A percentile compares a stretch with the other conserved stretches of the same genome.
These are phyloP conservation scores for Eupeodes latifasciatus DNA, from an alignment of 2,888 invertebrate species.

Conservation along the genomic window DNA sequence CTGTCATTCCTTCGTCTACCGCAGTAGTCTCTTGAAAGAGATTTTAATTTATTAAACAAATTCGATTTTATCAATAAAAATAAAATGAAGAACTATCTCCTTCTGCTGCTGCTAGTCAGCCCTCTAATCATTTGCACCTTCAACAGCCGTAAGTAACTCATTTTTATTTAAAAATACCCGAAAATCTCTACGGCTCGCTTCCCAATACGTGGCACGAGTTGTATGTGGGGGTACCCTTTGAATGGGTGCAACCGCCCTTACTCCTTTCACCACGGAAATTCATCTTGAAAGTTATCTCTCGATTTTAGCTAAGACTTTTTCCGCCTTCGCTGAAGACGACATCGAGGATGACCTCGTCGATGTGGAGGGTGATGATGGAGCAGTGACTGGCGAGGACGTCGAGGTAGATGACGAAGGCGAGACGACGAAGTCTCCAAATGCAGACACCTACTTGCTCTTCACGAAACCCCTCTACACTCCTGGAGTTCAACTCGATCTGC, in stretches of 20 bases:
- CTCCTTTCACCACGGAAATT: neutral
- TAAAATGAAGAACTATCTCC: slow-evolving; percentile 88
- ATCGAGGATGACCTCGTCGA: slow-evolving; percentile 90
- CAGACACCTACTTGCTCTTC: slow-evolving; percentile 95
- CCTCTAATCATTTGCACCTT: slow-evolving; percentile 90
- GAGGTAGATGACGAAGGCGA: slow-evolving; percentile 86
- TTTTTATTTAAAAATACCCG: slow-evolving; percentile 67
- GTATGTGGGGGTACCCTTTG: slow-evolving; percentile 22
- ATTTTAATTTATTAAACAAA: slow-evolving; percentile 58
- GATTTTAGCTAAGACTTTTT: slow-evolving; percentile 84
- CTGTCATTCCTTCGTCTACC: slow-evolving; percentile 59
- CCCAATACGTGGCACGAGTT: slow-evolving; percentile 71
- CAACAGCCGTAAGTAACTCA: slow-evolving; percentile 88
- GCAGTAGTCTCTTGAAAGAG: slow-evolving; percentile 46
- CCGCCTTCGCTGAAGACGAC: slow-evolving; percentile 85
- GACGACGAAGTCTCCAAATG: slow-evolving; percentile 92
- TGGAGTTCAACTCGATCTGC: slow-evolving; percentile 88
- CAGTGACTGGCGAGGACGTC: slow-evolving; percentile 87
- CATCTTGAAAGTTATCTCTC: neutral
- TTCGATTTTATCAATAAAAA: slow-evolving; percentile 62
- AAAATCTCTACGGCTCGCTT: slow-evolving; percentile 31
- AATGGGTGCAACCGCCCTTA: slow-evolving; percentile 33
- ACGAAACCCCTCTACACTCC: slow-evolving; percentile 89
- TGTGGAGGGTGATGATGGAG: slow-evolving; percentile 88
- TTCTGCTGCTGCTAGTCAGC: slow-evolving; percentile 88